Base-by-base conservation (phyloP, 2,113 vertebrate species). In the Gila orcuttii region DNA sequence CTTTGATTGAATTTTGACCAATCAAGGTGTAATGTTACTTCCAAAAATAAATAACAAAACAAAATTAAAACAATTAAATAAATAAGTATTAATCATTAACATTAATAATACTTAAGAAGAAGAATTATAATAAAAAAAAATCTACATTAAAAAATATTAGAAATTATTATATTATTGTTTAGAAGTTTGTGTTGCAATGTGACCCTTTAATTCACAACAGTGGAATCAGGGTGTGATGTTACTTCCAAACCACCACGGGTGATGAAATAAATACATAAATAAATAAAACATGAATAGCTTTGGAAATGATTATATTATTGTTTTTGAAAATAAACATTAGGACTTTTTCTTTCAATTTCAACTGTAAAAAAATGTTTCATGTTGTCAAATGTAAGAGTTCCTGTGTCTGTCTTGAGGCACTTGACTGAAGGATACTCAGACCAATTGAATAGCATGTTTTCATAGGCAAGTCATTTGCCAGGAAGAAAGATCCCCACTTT, bases 391-490 rank as follows among this genome's bases (percentile, higher is more conserved):
- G 33, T 62, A 73, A 73, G 80, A 31, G n/a, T 17, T 6, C 73
- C 62, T 60, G 86, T 47, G 39, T 55, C 11, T 59, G 62, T 79
- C 52, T n/a, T 50, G 39, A 83, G 36, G 64, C 47, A 74, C 64
- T 74, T 84, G 55, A 64, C 33, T 45, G 66, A 68, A 87, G 25
- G 28, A 80, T 31, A 68, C 55, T 87, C 75, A 52, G 17, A 79
- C 25, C 28, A n/a, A 66, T 11, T 79, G 33, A 47, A 84, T 55
- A 28, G 52, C 39, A 59, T 60, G 55, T 69, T 87, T 78, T 69
- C 28, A 75, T 57, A 75, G 47, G 47, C 64, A 47, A 85, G 59
- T 85, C 59, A 85, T 84, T 81, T 81, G 31, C 66, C 55, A 60
- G n/a, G 86, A 81, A 57, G 73, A 64, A 78, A 81, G 75, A 73